These are phyloP conservation scores for Epinephelus malabaricus DNA, from an alignment of 2,797 vertebrate species.

Conservation along the genomic window DNA sequence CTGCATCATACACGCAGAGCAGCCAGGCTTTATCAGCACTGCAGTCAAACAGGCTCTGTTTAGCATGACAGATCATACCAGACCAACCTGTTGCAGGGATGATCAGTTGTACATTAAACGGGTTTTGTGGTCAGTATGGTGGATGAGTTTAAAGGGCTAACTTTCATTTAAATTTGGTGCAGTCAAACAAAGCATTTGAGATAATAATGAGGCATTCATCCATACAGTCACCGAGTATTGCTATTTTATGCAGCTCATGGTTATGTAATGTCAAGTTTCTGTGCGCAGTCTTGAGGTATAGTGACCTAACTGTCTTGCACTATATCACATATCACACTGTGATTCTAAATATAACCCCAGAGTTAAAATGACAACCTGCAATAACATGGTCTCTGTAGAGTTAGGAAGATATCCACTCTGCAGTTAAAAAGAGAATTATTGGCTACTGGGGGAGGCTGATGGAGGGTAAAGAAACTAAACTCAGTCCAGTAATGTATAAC, in stretches of 20 bases:
- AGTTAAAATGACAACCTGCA: too few relatives aligned
- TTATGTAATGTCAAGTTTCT: neutral
- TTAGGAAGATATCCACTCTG: too few relatives aligned
- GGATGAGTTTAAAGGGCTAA: neutral
- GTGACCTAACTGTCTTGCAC: neutral
- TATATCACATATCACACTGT: neutral
- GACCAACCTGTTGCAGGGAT: constrained; percentile 46
- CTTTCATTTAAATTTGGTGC: too few relatives aligned
- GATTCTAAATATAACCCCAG: too few relatives aligned
- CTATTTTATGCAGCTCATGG: neutral
- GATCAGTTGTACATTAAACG: neutral
- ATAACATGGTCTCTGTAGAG: too few relatives aligned
- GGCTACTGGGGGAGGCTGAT: too few relatives aligned
- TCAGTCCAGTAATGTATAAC: too few relatives aligned
- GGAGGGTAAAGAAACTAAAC: too few relatives aligned
- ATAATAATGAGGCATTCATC: neutral
- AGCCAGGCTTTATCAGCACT: constrained; percentile 53
- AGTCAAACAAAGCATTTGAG: neutral
- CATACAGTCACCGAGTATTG: neutral
- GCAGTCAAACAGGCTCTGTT: constrained; percentile 73
- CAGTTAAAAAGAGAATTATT: too few relatives aligned
- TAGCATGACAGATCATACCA: neutral
- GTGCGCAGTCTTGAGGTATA: neutral
- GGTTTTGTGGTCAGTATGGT: too few relatives aligned
- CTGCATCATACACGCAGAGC: constrained; percentile 39